Base-by-base conservation (phyloP, 35 echinoderm and acorn worm genomes). In the Apostichopus californicus region DNA sequence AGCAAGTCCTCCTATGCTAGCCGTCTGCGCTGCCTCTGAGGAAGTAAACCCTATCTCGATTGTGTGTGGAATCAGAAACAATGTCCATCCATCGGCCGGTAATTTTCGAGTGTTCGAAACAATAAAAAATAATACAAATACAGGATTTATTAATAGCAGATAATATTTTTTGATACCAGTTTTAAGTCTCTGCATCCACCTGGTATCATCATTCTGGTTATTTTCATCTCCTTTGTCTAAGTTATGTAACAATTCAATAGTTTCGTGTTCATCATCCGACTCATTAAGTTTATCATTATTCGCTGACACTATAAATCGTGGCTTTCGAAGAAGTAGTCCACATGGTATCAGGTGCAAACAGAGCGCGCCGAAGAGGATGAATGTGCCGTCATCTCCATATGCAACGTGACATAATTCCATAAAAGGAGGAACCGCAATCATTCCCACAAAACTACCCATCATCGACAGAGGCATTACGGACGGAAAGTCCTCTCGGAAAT, bases 1-100 rank as follows among this genome's bases (percentile, higher is more conserved):
- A 8, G 68, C 56, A 9, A 90, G 7, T 61, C 88, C 88, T 17
- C 88, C 88, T 9, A 90, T 9, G 72, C 68, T 90, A 5, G 88
- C 88, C 70, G 77, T 70, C 28, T 18, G 12, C 7, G 73, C 88
- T 7, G 88, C 88, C n/a, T 90, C 25, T 28, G 28, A 28, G 55
- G 88, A 9, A 52, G 88, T 2, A 21, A 90, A 77, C 5, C 68
- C 66, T 15, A 2, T 77, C 54, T 90, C 88, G 21, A 55, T 78
- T 7, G 88, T 90, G 54, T 90, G 88, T 6, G 88, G 88, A 57
- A 90, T 77, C 5, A 90, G 88, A 53, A 90, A 90, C 18, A 90
- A 56, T 54, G 88, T 90, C 88, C 88, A 90, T 54, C 88, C 88
- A 12, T 90, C 88, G 4, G 88, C 73, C 14, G 88, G 88, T 11